phyloP scores from a whole-genome alignment of 23 tunicate genomes.

The Clavelina lepadiformis region DNA sequence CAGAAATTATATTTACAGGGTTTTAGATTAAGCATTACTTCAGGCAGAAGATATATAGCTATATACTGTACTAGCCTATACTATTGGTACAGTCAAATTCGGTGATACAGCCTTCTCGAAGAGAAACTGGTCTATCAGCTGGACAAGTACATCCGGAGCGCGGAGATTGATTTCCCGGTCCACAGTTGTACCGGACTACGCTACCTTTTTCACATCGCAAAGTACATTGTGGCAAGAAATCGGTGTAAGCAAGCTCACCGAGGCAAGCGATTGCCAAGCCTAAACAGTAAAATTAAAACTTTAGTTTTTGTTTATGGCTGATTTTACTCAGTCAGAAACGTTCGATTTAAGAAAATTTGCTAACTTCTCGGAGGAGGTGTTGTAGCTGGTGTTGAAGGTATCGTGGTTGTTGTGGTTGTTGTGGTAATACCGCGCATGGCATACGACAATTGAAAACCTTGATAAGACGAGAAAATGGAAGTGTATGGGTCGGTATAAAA shows the following conservation, averaged over 20 bases:
- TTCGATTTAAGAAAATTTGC: no score
- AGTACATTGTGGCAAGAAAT: background rate
- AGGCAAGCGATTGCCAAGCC: background rate
- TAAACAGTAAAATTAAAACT: background rate
- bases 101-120: conserved; percentile 2
- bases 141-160: conserved; percentile 19
- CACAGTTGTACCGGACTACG: background rate
- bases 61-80: no score
- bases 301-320: no score
- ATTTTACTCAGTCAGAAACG: no score
- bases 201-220: conserved; percentile 9
- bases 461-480: background rate
- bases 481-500: no score
- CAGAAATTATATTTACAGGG: no score
- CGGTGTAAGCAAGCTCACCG: conserved; percentile 1
- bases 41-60: no score
- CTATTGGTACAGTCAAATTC: no score
- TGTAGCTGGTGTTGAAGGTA: background rate
- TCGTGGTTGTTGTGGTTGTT: background rate
- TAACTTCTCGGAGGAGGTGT: background rate
- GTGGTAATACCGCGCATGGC: background rate
- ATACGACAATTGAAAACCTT: conserved; percentile 13
- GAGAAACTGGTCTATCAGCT: conserved; percentile 14
- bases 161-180: background rate
- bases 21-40: no score